Percentiles rank a stretch among this genome's conserved stretches.
phyloP scores from a whole-genome alignment of 2,888 invertebrate genomes.

The Brachypalpus laphriformis region DNA sequence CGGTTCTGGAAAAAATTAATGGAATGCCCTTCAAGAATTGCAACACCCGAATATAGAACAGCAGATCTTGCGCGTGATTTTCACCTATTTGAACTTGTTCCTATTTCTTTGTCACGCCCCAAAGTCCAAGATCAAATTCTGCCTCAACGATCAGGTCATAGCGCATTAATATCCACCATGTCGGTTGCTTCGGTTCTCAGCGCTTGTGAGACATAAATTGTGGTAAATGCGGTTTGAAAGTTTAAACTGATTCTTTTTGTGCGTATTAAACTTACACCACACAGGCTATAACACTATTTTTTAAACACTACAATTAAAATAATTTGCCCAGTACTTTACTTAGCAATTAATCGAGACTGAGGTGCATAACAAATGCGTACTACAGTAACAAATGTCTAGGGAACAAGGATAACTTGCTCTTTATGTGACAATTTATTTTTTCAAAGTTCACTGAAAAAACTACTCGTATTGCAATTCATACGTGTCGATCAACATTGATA shows the following conservation, averaged over 20 bases:
- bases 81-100: too few relatives aligned
- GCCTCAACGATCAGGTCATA: constrained; percentile 31
- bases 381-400: background rate
- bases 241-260: constrained; percentile 61
- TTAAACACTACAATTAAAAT: constrained; percentile 38
- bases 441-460: background rate
- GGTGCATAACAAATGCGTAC: background rate
- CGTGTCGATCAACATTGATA: background rate
- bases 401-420: constrained; percentile 14
- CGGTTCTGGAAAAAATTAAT: too few relatives aligned
- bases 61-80: too few relatives aligned
- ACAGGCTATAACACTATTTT: background rate
- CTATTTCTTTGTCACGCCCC: background rate
- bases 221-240: constrained; percentile 64
- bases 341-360: constrained; percentile 8
- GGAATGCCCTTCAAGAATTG: too few relatives aligned
- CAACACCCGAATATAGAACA: too few relatives aligned
- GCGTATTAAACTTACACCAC: constrained; percentile 37
- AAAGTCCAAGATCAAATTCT: constrained; percentile 72
- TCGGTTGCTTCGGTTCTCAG: constrained; percentile 52
- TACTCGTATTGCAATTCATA: too few relatives aligned
- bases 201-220: constrained; percentile 58
- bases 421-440: background rate
- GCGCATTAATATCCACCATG: constrained; percentile 25
- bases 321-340: too few relatives aligned